These are phyloP conservation scores for Zosterops pallidus DNA, from an alignment of 2,113 vertebrate species.

Conservation along the genomic window DNA sequence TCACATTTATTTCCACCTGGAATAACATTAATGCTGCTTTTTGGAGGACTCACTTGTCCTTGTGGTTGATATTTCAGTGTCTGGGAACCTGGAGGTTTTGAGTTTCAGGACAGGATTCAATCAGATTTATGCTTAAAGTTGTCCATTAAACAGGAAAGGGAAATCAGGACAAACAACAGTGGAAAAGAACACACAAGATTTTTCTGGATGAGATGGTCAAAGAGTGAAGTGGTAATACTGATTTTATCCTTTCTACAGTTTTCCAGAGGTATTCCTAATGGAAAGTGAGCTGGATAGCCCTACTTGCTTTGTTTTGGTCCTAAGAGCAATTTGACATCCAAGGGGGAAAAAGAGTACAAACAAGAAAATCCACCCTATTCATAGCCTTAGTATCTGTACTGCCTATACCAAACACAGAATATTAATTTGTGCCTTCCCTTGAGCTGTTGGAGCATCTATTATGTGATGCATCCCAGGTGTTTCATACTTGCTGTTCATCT, in stretches of 20 bases:
- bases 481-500: rapidly evolving
- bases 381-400: neutral
- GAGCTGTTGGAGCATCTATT: neutral
- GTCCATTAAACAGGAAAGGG: neutral
- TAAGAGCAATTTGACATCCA: neutral
- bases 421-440: neutral
- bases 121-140: neutral
- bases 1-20: neutral
- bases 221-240: neutral
- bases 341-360: neutral
- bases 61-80: neutral
- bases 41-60: neutral
- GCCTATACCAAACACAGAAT: too few relatives aligned
- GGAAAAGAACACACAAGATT: neutral
- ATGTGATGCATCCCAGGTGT: neutral
- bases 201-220: neutral
- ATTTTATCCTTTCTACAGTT: neutral
- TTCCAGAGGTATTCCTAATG: neutral
- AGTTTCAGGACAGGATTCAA: neutral
- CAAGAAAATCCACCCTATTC: neutral
- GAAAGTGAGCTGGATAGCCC: neutral
- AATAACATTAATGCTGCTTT: neutral
- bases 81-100: neutral
- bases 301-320: neutral
- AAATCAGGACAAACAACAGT: neutral